These are phyloP conservation scores for Ectobius pallidus DNA, from an alignment of 2,888 invertebrate species.

Conservation along the genomic window DNA sequence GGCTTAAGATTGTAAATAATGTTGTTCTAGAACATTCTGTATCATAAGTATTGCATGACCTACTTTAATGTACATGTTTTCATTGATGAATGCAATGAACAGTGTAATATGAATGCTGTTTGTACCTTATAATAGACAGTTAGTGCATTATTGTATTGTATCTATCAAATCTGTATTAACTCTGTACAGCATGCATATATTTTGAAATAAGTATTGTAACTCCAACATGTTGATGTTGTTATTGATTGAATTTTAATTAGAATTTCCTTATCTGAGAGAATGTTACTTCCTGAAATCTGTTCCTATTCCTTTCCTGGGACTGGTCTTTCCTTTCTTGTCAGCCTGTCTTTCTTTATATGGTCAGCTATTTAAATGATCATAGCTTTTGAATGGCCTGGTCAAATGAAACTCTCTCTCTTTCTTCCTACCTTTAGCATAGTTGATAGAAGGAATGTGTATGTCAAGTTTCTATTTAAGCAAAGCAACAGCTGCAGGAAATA, in stretches of 20 bases:
- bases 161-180: background rate
- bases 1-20: background rate
- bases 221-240: background rate
- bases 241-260: constrained; percentile 9
- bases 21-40: background rate
- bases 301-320: background rate
- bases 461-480: too few relatives aligned
- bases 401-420: background rate
- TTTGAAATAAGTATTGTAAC: background rate
- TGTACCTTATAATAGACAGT: background rate
- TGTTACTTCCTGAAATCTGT: constrained; percentile 5
- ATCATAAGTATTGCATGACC: background rate
- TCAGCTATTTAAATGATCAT: background rate
- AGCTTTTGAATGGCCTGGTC: background rate
- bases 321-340: constrained; percentile 11
- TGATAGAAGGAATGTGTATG: too few relatives aligned
- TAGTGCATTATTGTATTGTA: background rate
- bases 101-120: background rate
- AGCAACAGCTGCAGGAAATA: too few relatives aligned
- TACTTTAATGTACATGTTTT: background rate
- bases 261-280: background rate
- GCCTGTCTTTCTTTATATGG: constrained; percentile 1
- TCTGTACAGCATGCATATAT: too few relatives aligned
- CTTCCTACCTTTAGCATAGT: background rate
- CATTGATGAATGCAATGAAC: background rate